These are phyloP conservation scores for Neofelis nebulosa DNA, from an alignment of 2,113 vertebrate species.

Conservation along the genomic window DNA sequence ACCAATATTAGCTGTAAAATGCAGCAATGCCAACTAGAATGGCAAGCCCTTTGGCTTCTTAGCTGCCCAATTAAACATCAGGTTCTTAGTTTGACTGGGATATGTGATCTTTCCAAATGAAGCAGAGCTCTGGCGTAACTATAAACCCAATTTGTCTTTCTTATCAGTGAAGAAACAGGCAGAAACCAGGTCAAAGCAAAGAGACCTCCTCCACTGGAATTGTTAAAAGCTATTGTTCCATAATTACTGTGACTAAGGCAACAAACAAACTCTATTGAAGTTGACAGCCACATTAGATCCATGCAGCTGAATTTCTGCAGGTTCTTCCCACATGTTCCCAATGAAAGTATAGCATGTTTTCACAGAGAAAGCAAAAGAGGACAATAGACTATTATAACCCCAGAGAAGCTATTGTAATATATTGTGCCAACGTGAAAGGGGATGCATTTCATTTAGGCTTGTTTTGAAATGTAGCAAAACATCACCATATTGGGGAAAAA, in stretches of 20 bases:
- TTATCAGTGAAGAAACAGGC: conserved; percentile 50
- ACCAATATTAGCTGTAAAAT: not conserved
- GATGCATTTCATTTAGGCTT: not conserved
- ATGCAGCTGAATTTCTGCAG: not conserved
- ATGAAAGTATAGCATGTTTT: not conserved
- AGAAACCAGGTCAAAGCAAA: conserved; percentile 44
- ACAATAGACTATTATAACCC: not conserved
- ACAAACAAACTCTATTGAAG: not conserved
- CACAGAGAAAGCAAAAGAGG: not conserved
- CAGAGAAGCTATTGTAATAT: not conserved
- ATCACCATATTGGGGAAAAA: not conserved
- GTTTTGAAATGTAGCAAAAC: conserved; percentile 25
- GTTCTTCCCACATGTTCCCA: not conserved
- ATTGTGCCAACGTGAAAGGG: not conserved
- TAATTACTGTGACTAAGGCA: conserved; percentile 47
- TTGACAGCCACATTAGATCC: not conserved
- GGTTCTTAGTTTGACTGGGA: not conserved
- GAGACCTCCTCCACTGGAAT: not conserved
- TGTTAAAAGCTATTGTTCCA: conserved; percentile 29
- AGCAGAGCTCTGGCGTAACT: not conserved
- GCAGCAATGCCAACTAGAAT: not conserved
- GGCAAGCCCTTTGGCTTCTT: not conserved
- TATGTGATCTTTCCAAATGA: conserved; percentile 23
- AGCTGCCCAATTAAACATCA: not conserved
- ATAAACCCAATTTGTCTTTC: conserved; percentile 34